Evolutionary conservation across 2,797 vertebrate genomes (phyloP).

Genomic region (Anniella stebbinsi): DNA sequence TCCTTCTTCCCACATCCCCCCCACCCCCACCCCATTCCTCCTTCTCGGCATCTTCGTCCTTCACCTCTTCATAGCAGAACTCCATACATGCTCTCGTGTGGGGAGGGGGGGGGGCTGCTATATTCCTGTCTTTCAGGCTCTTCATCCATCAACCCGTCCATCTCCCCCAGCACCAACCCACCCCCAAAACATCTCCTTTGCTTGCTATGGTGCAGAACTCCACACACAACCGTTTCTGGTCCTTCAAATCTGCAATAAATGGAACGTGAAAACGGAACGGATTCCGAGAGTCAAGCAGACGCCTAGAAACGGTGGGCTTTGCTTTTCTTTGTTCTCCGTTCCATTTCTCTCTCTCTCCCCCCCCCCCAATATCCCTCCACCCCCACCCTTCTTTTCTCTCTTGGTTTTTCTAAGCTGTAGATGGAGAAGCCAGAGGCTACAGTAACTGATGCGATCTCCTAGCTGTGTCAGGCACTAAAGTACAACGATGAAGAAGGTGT

Average conservation of each 20-base stretch:
- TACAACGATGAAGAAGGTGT: background rate
- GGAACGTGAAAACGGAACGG: background rate
- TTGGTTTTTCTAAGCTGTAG: background rate
- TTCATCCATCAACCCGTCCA: background rate
- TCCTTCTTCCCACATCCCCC: background rate
- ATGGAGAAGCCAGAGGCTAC: accelerated
- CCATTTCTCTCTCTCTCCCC: background rate
- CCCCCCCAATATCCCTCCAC: too few relatives aligned
- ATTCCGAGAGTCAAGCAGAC: background rate
- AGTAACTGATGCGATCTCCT: background rate
- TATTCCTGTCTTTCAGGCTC: background rate
- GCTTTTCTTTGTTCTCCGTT: accelerated
- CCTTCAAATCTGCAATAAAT: background rate
- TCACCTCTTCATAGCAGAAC: background rate
- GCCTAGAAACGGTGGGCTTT: background rate
- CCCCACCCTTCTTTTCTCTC: background rate
- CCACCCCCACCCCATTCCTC: background rate
- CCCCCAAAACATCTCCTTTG: background rate
- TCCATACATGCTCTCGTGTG: background rate
- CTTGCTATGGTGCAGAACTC: background rate
- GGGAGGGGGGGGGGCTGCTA: too few relatives aligned
- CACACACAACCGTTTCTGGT: too few relatives aligned
- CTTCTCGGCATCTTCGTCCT: too few relatives aligned
- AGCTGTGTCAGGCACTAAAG: accelerated
- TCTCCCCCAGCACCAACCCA: background rate